Evolutionary conservation across 2,888 invertebrate species (phyloP).

Genomic region (Notodonta dromedarius): DNA sequence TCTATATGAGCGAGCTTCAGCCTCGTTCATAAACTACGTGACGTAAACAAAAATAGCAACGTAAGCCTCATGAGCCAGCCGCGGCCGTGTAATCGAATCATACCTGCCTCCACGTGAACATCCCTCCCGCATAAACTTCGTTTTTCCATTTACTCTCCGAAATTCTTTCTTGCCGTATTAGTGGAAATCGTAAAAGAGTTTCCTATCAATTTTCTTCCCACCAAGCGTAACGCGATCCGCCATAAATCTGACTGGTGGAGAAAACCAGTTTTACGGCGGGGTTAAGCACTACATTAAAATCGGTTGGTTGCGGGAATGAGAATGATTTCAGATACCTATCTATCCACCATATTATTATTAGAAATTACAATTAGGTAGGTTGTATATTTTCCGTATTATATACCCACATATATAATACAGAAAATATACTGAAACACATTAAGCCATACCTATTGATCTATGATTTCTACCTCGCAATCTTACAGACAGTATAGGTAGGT

Average conservation of each 20-base stretch:
- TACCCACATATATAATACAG: no score
- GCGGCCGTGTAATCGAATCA: conserved; percentile 40
- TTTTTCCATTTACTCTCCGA: conserved; percentile 41
- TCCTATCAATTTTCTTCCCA: conserved; percentile 38
- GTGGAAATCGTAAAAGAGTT: conserved; percentile 42
- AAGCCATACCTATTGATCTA: no score
- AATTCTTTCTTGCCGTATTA: conserved; percentile 32
- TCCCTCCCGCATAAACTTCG: conserved; percentile 31
- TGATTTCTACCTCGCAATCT: no score
- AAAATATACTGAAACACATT: no score
- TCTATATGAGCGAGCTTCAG: conserved; percentile 28
- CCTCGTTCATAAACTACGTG: conserved; percentile 28
- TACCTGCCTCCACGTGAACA: conserved; percentile 37
- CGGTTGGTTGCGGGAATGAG: conserved; percentile 23
- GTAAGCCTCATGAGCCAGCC: conserved; percentile 8
- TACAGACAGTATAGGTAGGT: no score
- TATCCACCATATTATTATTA: not conserved
- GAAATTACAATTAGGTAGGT: no score
- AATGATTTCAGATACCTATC: not conserved
- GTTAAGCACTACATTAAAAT: conserved; percentile 36
- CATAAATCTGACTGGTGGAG: conserved; percentile 40
- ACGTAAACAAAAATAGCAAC: conserved; percentile 33
- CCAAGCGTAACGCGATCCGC: conserved; percentile 33
- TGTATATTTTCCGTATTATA: no score
- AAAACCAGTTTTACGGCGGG: conserved; percentile 43